Evolutionary conservation across 2,797 vertebrate genomes (phyloP), one percentile per base, ranked within the genome.

Genomic region (Serranus cabrilla): DNA sequence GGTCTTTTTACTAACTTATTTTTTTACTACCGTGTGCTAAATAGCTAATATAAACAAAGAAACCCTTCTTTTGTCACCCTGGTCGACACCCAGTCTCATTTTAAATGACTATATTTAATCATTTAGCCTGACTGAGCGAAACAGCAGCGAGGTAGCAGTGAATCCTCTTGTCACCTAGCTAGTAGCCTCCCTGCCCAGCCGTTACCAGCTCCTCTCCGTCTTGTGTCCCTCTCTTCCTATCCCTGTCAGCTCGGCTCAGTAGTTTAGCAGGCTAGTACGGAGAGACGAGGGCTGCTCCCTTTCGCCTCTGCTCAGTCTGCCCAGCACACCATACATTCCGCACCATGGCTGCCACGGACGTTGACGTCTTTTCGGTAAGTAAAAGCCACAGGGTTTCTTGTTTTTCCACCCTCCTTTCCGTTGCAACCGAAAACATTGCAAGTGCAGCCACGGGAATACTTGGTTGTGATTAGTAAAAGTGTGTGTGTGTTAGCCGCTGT

Each of bases 271-370:
- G 82, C 82, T 69, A 66, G 76, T 25, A 71, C 83, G 49, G 89
- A 93, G 91, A 88, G 88, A 89, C 90, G 87, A 90, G 88, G 91
- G 91, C 87, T 81, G 91, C 84, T 91, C 91, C 91, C 86, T 79
- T 90, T 87, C 89, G 84, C 87, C 86, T 84, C 76, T 55, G 74
- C 80, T 76, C 80, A 78, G 78, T 84, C 83, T 73, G 74, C 88
- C 76, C 76, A 67, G 61, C 71, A 57, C 84, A 74, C 76, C 61
- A 57, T 31, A 88, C 91, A 93, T 88, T 92, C 92, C 88, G 65
- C 91, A 91, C 88, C 86, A 96, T 96, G 96, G 95, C 95, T 87
- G 95, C 95, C 82, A 95, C 94, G 78, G 96, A 96, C 88, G 93
- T 95, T 61, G 95, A 96, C 91, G 92, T 95, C n/a, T 95, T 94